These are phyloP conservation scores for Caenorhabditis wallacei DNA, from an alignment of 2,888 invertebrate species.

Conservation along the genomic window DNA sequence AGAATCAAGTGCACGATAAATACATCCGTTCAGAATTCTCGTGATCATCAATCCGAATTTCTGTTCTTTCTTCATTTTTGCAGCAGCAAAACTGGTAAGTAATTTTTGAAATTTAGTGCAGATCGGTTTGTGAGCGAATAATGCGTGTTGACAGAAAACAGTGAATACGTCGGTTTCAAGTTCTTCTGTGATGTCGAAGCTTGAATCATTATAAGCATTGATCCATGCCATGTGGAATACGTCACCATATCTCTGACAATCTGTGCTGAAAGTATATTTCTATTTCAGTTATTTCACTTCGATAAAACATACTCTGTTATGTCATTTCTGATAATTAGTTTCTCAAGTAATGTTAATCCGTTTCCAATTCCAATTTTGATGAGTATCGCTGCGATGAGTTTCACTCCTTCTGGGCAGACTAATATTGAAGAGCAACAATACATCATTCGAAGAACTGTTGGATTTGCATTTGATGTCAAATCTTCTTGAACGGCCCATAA, in stretches of 20 bases:
- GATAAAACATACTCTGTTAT: conserved; percentile 30
- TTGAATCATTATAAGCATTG: conserved; percentile 24
- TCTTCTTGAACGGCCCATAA: conserved; percentile 57
- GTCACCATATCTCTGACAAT: conserved; percentile 56
- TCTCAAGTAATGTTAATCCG: conserved; percentile 42
- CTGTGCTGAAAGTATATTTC: conserved; percentile 22
- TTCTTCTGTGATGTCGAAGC: conserved; percentile 51
- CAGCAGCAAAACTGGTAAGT: conserved; percentile 21
- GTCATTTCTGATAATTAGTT: conserved; percentile 33
- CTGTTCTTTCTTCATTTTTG: conserved; percentile 28
- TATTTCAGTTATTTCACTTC: not conserved
- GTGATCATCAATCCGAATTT: conserved; percentile 46
- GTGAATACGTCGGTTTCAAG: conserved; percentile 41
- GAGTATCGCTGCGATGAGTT: conserved; percentile 42
- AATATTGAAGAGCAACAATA: conserved; percentile 38
- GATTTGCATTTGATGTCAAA: conserved; percentile 33
- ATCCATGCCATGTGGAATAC: conserved; percentile 52
- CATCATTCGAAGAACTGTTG: conserved; percentile 41
- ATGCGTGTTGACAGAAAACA: conserved; percentile 27
- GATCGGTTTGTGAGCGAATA: conserved; percentile 33
- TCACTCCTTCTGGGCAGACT: conserved; percentile 53
- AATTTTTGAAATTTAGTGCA: conserved; percentile 46
- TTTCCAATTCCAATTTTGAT: conserved; percentile 45
- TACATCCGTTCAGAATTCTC: conserved; percentile 34
- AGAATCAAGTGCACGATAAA: conserved; percentile 38